Percentiles rank a stretch among this genome's conserved stretches.
Evolutionary conservation across 2,797 vertebrate species (phyloP).

Genomic region (Pogoniulus pusillus): DNA sequence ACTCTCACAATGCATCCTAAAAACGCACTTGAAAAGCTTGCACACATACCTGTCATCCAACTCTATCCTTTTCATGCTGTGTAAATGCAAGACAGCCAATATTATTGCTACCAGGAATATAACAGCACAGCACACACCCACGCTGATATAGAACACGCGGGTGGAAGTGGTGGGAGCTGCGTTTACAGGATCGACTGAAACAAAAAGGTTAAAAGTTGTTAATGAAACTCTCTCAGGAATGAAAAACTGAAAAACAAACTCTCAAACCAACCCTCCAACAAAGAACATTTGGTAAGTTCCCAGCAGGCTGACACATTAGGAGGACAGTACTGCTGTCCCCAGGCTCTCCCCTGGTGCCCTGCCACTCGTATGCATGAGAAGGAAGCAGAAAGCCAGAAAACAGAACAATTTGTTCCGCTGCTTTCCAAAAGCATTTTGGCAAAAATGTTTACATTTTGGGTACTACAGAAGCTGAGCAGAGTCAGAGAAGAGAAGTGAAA

Average conservation of each 20-base stretch:
- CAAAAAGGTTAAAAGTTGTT: constrained; percentile 46
- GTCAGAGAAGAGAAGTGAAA: not conserved
- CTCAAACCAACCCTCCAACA: not conserved
- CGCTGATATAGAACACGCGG: constrained; percentile 98
- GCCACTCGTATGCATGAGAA: not conserved
- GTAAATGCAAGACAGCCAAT: constrained; percentile 95
- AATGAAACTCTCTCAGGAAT: not conserved
- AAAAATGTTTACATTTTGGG: not conserved
- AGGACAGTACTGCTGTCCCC: not conserved
- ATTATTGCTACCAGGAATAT: constrained; percentile 99
- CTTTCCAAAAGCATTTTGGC: not conserved
- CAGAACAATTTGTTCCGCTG: accelerated
- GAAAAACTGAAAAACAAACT: not conserved
- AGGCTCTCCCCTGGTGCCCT: accelerated
- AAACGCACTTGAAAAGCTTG: not conserved
- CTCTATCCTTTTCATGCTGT: constrained; percentile 98
- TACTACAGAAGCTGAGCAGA: not conserved
- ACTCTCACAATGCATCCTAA: not conserved
- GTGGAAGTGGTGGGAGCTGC: constrained; percentile 93
- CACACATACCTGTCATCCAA: constrained; percentile 92
- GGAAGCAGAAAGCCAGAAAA: not conserved
- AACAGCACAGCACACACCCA: constrained; percentile 97
- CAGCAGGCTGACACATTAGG: not conserved
- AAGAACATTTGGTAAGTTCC: not conserved
- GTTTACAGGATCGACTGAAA: constrained; percentile 85